A percentile compares a stretch with the other conserved stretches of the same genome.
phyloP scores from a whole-genome alignment of 2,888 invertebrate species.

The Himalopsyche kuldschensis region DNA sequence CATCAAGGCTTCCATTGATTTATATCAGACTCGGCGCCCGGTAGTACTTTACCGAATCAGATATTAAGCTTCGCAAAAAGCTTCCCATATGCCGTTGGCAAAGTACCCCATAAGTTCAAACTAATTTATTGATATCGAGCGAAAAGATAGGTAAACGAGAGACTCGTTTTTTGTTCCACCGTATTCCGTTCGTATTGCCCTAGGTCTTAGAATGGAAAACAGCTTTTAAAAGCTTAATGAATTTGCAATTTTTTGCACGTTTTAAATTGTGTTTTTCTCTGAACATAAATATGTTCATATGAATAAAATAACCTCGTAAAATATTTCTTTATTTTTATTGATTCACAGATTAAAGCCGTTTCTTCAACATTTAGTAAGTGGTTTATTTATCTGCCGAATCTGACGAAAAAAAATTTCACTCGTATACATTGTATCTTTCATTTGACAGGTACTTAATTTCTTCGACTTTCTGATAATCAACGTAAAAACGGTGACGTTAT shows the following conservation, averaged over 20 bases:
- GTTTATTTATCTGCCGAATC: too few relatives aligned
- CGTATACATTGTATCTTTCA: too few relatives aligned
- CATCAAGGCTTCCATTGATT: not conserved
- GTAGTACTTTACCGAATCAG: not conserved
- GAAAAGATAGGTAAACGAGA: not conserved
- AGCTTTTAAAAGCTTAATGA: not conserved
- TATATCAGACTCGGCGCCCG: not conserved
- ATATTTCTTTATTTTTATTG: too few relatives aligned
- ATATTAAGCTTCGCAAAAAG: not conserved
- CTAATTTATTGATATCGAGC: not conserved
- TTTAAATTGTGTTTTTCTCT: not conserved
- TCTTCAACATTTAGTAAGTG: too few relatives aligned
- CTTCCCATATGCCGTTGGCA: not conserved
- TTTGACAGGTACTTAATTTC: too few relatives aligned
- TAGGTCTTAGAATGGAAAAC: not conserved
- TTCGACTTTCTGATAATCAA: too few relatives aligned
- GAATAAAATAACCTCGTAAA: too few relatives aligned
- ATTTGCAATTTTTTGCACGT: not conserved
- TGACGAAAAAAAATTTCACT: too few relatives aligned
- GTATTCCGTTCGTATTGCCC: not conserved
- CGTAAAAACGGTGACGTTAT: too few relatives aligned
- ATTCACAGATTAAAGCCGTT: too few relatives aligned
- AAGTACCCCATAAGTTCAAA: not conserved
- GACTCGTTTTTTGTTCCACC: not conserved
- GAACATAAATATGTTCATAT: too few relatives aligned